Conservation (phyloP, 2,113 vertebrate species). For the Boulengeromyrus knoepffleri region DNA sequence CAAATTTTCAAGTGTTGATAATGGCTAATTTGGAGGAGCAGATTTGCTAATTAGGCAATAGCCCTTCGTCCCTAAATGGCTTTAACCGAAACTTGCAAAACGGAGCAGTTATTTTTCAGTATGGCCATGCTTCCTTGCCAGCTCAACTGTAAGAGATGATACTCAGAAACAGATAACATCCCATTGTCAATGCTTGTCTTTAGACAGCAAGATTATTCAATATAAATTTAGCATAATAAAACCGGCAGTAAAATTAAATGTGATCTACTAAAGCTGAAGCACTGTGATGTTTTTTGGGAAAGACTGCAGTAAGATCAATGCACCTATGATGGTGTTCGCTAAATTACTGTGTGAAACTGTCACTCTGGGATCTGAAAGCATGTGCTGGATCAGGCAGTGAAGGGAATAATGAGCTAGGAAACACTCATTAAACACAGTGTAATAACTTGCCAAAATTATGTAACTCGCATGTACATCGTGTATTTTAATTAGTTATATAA, state of each 20-base stretch:
- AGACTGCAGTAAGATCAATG: not conserved
- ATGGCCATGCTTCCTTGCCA: not conserved
- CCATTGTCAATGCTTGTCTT: not conserved
- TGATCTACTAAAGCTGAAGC: not conserved
- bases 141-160: not conserved
- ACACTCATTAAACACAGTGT: not conserved
- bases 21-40: not conserved
- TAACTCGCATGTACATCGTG: not conserved
- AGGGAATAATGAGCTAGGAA: not conserved
- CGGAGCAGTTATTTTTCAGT: not conserved
- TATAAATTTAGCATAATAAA: not conserved
- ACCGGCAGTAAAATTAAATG: conserved; percentile 1
- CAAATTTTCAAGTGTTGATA: not conserved
- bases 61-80: not conserved
- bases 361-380: not conserved
- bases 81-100: not conserved
- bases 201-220: conserved; percentile 4
- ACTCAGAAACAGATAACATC: not conserved
- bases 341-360: conserved; percentile 1
- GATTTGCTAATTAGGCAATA: conserved; percentile 10
- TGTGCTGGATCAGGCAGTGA: not conserved
- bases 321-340: not conserved
- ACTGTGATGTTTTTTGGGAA: not conserved
- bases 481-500: not conserved
- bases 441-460: not conserved